Evolutionary conservation across 2,797 vertebrate genomes (phyloP).

Genomic region (Peromyscus attwateri): DNA sequence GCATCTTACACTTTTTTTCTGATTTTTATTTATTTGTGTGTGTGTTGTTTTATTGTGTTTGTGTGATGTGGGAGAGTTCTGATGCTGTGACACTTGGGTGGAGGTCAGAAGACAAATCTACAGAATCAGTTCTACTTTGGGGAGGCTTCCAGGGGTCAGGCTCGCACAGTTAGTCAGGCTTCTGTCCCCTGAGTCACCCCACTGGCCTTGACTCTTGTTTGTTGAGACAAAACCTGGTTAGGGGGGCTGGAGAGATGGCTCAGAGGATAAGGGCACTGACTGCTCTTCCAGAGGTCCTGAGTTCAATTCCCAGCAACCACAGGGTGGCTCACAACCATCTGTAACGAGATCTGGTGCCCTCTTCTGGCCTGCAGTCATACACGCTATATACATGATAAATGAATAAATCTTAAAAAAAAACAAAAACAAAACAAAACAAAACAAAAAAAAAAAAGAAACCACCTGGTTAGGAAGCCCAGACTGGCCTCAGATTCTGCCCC

Average conservation of each 20-base stretch:
- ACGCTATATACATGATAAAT: no score
- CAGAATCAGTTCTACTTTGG: background rate
- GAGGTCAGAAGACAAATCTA: background rate
- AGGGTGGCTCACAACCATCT: no score
- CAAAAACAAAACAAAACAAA: no score
- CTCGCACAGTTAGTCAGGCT: background rate
- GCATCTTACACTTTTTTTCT: background rate
- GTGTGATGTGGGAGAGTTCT: background rate
- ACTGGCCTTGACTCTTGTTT: background rate
- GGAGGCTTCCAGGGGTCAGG: background rate
- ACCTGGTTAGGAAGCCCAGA: background rate
- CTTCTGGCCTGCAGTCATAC: no score
- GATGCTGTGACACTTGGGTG: background rate
- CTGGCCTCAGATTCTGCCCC: background rate
- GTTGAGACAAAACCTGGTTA: background rate
- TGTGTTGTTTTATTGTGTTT: background rate
- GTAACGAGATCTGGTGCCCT: no score
- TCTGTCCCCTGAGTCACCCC: background rate
- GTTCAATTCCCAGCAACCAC: no score
- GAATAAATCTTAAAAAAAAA: no score
- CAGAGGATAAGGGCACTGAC: no score
- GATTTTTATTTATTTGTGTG: background rate
- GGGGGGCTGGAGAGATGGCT: no score
- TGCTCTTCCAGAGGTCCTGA: no score
- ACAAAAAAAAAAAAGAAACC: no score